These are phyloP conservation scores for Ctenoplectra terminalis DNA, from an alignment of 1,140 invertebrate genomes.

Conservation along the genomic window DNA sequence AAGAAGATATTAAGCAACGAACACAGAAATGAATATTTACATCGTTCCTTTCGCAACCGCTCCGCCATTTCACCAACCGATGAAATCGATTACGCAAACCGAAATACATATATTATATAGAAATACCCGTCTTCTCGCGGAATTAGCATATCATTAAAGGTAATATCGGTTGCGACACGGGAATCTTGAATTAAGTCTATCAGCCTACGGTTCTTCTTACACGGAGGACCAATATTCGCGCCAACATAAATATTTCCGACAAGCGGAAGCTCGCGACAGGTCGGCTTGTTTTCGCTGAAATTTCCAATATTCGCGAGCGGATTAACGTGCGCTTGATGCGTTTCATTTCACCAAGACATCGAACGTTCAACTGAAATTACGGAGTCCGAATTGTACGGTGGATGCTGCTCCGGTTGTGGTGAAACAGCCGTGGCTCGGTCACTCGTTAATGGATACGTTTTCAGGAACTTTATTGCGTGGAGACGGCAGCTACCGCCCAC, in stretches of 20 bases:
- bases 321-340: not conserved
- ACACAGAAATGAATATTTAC: not conserved
- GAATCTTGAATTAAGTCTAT: no score
- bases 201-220: no score
- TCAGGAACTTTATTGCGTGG: not conserved
- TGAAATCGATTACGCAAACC: not conserved
- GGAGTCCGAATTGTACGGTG: not conserved
- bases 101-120: not conserved
- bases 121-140: not conserved
- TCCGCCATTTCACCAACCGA: not conserved
- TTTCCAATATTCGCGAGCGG: not conserved
- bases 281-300: conserved; percentile 2
- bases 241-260: not conserved
- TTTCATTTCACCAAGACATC: conserved; percentile 1
- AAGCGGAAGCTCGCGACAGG: not conserved
- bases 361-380: conserved; percentile 24
- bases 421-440: not conserved
- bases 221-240: not conserved
- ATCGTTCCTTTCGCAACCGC: not conserved
- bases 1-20: not conserved
- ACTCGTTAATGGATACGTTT: conserved; percentile 31
- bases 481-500: not conserved
- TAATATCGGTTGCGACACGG: not conserved
- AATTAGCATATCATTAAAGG: not conserved
- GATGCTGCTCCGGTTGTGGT: not conserved